Conservation (phyloP, 2,113 vertebrate genomes). For the Pollachius pollachius region DNA sequence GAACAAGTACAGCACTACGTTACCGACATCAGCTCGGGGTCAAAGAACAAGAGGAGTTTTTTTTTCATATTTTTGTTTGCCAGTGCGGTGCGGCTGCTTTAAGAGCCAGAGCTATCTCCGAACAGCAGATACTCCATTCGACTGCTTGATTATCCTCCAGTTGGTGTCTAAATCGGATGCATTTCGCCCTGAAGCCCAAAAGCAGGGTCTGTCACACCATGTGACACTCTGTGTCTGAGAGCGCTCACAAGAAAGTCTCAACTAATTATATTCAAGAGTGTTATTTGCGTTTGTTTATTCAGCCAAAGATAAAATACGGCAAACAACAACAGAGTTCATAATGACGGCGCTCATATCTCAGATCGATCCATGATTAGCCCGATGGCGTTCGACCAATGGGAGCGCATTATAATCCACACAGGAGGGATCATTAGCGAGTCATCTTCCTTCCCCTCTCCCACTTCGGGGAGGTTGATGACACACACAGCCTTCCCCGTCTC, state of each 20-base stretch:
- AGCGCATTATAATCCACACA: not conserved
- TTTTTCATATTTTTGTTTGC: slow-evolving; percentile 9
- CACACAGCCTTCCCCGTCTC: too few species aligned
- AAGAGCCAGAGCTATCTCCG: slow-evolving; percentile 41
- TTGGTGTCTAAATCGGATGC: not conserved
- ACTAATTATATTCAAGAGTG: too few species aligned
- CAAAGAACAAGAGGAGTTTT: slow-evolving; percentile 14
- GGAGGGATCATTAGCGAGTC: not conserved
- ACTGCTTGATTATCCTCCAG: not conserved
- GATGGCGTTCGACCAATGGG: not conserved
- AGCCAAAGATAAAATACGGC: too few species aligned
- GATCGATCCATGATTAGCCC: too few species aligned
- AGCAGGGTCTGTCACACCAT: too few species aligned
- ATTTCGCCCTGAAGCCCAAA: slow-evolving; percentile 5
- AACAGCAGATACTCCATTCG: slow-evolving; percentile 37
- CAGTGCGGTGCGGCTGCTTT: slow-evolving; percentile 15
- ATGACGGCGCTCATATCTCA: too few species aligned
- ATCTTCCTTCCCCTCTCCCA: not conserved
- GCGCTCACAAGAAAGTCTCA: too few species aligned
- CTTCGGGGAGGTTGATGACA: slow-evolving; percentile 9
- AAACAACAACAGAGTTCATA: too few species aligned
- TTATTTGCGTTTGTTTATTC: too few species aligned
- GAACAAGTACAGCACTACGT: slow-evolving; percentile 36
- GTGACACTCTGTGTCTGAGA: too few species aligned
- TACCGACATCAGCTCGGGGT: slow-evolving; percentile 38